Conservation (phyloP, 2,797 vertebrate species). For the Nyctibius grandis region DNA sequence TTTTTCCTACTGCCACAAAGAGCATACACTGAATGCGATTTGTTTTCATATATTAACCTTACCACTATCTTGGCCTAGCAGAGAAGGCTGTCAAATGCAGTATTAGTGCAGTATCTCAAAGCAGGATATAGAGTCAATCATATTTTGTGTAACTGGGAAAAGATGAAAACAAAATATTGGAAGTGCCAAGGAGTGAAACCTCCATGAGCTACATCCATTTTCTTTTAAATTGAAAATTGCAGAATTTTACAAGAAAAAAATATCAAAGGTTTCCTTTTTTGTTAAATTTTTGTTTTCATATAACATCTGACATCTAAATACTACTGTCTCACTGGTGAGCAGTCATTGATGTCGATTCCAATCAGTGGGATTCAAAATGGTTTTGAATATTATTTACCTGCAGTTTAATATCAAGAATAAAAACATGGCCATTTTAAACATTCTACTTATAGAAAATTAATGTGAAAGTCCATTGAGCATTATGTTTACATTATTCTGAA, state of each 20-base stretch:
- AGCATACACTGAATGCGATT: not conserved
- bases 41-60: not conserved
- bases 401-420: not conserved
- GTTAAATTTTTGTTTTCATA: not conserved
- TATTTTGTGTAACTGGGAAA: not conserved
- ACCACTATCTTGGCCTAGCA: not conserved
- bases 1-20: not conserved
- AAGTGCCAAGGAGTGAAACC: not conserved
- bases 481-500: not conserved
- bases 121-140: not conserved
- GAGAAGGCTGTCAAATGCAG: not conserved
- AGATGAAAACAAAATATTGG: not conserved
- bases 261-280: not conserved
- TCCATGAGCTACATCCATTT: not conserved
- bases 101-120: not conserved
- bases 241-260: not conserved
- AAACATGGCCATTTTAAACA: not conserved
- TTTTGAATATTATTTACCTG: not conserved
- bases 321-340: not conserved
- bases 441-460: not conserved
- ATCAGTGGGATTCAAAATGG: not conserved
- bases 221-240: not conserved
- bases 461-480: not conserved
- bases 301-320: not conserved
- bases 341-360: not conserved